These are phyloP conservation scores for Celastrina argiolus DNA, from an alignment of 2,888 invertebrate genomes.

Conservation along the genomic window DNA sequence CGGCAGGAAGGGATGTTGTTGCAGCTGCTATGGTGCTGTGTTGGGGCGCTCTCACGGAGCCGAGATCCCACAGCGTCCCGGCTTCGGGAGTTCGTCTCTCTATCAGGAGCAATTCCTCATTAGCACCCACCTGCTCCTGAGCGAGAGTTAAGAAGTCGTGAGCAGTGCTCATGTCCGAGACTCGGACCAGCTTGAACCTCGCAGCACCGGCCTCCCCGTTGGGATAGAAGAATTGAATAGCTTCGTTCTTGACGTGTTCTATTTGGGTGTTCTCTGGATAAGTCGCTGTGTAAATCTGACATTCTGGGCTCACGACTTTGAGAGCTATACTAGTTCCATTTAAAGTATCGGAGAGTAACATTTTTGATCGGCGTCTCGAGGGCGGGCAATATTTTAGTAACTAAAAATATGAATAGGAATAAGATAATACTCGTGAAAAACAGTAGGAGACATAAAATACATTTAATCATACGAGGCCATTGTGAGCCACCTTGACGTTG, in stretches of 20 bases:
- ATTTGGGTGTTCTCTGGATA: constrained; percentile 61
- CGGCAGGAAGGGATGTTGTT: constrained; percentile 57
- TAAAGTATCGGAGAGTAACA: constrained; percentile 59
- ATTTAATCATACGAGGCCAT: constrained; percentile 49
- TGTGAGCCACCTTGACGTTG: constrained; percentile 29
- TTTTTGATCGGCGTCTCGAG: constrained; percentile 33
- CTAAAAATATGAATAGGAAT: constrained; percentile 40
- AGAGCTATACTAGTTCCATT: constrained; percentile 45
- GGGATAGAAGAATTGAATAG: constrained; percentile 63
- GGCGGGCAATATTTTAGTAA: constrained; percentile 31
- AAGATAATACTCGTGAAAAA: constrained; percentile 50
- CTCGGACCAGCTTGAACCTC: constrained; percentile 61
- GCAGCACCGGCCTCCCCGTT: constrained; percentile 56
- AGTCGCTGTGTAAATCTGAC: constrained; percentile 52
- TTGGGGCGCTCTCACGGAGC: constrained; percentile 62
- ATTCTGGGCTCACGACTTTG: constrained; percentile 64
- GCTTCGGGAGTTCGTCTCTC: constrained; percentile 61
- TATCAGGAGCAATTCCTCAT: constrained; percentile 60
- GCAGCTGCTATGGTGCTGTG: constrained; percentile 61
- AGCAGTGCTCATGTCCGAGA: constrained; percentile 55
- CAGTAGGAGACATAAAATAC: constrained; percentile 43
- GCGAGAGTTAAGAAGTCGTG: constrained; percentile 62
- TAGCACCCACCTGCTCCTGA: constrained; percentile 58
- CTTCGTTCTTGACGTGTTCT: constrained; percentile 63
- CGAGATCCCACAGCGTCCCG: constrained; percentile 63